These are phyloP conservation scores for Carassius carassius DNA, from an alignment of 2,113 vertebrate species.

Conservation along the genomic window DNA sequence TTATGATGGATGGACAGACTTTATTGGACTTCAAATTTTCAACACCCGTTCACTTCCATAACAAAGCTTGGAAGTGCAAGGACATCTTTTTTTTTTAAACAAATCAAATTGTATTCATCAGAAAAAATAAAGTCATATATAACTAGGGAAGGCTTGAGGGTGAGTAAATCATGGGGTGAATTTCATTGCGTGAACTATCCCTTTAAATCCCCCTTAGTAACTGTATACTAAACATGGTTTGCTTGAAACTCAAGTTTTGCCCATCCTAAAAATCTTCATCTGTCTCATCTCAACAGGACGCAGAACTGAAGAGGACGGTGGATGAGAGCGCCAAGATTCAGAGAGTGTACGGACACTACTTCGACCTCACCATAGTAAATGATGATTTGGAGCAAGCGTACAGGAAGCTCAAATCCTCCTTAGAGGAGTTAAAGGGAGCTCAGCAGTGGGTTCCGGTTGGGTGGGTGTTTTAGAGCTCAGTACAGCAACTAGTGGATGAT, in stretches of 20 bases:
- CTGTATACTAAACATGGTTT: neutral
- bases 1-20: too few relatives aligned
- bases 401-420: constrained; percentile 78
- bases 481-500: neutral
- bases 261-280: neutral
- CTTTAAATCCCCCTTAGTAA: neutral
- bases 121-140: too few relatives aligned
- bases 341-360: constrained; percentile 88
- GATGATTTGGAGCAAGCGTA: constrained; percentile 89
- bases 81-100: too few relatives aligned
- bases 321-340: constrained; percentile 89
- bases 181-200: neutral
- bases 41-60: neutral
- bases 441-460: constrained; percentile 94
- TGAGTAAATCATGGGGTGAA: too few relatives aligned
- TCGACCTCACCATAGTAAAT: constrained; percentile 89
- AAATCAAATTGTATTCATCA: too few relatives aligned
- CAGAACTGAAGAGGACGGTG: constrained; percentile 83
- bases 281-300: constrained; percentile 75
- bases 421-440: constrained; percentile 84
- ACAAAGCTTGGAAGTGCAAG: too few relatives aligned
- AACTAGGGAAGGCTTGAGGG: too few relatives aligned
- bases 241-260: neutral
- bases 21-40: neutral
- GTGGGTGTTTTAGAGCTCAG: constrained; percentile 86